phyloP scores from a whole-genome alignment of 2,113 vertebrate species.

The Geothlypis trichas region DNA sequence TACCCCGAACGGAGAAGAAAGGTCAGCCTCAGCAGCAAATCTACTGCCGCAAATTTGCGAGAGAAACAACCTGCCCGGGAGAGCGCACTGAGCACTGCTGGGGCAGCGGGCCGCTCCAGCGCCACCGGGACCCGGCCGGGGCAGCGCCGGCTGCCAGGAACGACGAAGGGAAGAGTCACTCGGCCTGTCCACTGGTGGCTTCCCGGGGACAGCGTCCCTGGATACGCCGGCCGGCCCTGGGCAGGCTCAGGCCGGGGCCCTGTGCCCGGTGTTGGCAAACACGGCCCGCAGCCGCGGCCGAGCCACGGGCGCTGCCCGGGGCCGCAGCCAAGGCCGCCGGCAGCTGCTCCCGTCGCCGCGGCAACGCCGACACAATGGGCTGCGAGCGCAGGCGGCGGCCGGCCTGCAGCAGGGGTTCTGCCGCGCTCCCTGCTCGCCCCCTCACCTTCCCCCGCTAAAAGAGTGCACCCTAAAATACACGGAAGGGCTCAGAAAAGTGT shows the following conservation, averaged over 20 bases:
- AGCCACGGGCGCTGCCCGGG: neutral
- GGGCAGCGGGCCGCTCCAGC: neutral
- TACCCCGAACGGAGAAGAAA: neutral
- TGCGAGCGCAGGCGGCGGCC: slow-evolving; percentile 73
- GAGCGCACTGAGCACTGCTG: neutral
- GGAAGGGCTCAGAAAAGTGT: accelerated
- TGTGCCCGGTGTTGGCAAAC: slow-evolving; percentile 93
- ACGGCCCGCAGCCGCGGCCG: neutral
- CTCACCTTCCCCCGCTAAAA: neutral
- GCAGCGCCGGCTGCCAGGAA: neutral
- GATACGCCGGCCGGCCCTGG: neutral
- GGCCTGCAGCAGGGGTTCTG: neutral
- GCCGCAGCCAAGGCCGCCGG: neutral
- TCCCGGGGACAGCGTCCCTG: neutral
- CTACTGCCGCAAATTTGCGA: slow-evolving; percentile 7
- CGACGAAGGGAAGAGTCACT: accelerated
- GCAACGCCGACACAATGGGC: slow-evolving; percentile 87
- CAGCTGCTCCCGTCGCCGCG: slow-evolving; percentile 93
- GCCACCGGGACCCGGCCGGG: accelerated
- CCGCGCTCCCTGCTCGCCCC: neutral
- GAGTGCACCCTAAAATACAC: neutral
- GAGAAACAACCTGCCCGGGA: neutral
- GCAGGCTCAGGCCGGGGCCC: slow-evolving; percentile 63
- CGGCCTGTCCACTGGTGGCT: neutral
- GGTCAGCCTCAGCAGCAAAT: slow-evolving; percentile 2